Evolutionary conservation across 2,797 vertebrate species (phyloP).

Genomic region (Distichodus sexfasciatus): DNA sequence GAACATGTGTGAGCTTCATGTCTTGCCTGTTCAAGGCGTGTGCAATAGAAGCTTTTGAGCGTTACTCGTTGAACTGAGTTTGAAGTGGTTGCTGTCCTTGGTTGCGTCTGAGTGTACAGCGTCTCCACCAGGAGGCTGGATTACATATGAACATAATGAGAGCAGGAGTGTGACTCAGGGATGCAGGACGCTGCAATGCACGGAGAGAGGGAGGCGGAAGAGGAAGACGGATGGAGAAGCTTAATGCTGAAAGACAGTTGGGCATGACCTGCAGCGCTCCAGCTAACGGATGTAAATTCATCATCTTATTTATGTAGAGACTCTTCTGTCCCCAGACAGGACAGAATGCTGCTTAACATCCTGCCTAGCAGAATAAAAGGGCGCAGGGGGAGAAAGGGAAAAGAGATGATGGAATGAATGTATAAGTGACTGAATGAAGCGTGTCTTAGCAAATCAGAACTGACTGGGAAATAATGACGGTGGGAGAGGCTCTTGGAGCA

Average conservation of each 20-base stretch:
- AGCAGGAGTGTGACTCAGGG: neutral
- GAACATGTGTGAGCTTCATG: too few relatives aligned
- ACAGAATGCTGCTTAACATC: neutral
- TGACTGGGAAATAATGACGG: too few relatives aligned
- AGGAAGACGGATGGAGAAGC: neutral
- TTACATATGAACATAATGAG: neutral
- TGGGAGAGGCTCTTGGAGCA: too few relatives aligned
- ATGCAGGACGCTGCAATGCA: neutral
- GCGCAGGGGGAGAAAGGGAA: neutral
- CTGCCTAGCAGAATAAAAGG: neutral
- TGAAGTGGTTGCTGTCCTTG: neutral
- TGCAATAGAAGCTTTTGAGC: neutral
- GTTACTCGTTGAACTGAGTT: neutral
- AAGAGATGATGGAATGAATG: neutral
- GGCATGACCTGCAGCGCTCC: neutral
- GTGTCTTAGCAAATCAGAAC: too few relatives aligned
- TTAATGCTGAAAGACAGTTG: conserved; percentile 2
- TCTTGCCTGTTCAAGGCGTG: too few relatives aligned
- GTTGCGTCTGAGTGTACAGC: neutral
- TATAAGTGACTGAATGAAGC: neutral
- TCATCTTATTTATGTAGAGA: conserved; percentile 2
- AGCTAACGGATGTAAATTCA: conserved; percentile 11
- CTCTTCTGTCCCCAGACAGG: conserved; percentile 5
- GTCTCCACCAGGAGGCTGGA: conserved; percentile 1
- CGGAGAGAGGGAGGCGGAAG: neutral